Percentiles rank a stretch among this genome's conserved stretches.
These are phyloP conservation scores for Salticus scenicus DNA, from an alignment of 2,888 invertebrate species.

Conservation along the genomic window DNA sequence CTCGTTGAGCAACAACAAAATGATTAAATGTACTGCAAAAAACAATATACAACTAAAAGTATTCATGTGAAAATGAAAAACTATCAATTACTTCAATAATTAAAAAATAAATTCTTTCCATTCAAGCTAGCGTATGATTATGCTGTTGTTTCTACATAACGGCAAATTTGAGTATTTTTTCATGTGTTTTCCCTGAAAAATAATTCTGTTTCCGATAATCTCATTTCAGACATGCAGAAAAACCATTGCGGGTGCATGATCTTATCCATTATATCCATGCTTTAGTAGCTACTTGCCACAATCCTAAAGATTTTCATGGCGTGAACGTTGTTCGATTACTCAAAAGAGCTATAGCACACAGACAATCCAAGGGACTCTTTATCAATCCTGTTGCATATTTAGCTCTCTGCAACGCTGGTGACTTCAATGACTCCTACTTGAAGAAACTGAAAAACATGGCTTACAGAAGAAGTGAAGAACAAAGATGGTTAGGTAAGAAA, in stretches of 20 bases:
- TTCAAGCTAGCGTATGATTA: no score
- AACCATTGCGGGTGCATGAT: slow-evolving; percentile 34
- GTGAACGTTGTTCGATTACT: slow-evolving; percentile 41
- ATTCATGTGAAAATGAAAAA: no score
- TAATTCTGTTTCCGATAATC: background rate
- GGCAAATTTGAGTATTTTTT: no score
- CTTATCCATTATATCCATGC: slow-evolving; percentile 53
- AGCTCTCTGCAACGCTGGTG: slow-evolving; percentile 49
- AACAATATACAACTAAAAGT: no score
- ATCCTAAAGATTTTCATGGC: slow-evolving; percentile 51
- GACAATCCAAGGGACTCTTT: slow-evolving; percentile 24
- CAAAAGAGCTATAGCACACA: slow-evolving; percentile 15
- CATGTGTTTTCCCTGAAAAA: no score
- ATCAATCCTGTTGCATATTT: slow-evolving; percentile 48
- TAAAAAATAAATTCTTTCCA: no score
- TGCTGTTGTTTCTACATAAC: no score
- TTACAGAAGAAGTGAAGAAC: slow-evolving; percentile 48
- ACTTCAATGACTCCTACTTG: slow-evolving; percentile 13
- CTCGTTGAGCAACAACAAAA: no score
- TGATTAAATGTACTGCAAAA: no score
- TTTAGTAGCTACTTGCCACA: slow-evolving; percentile 27
- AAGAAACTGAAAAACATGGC: slow-evolving; percentile 55
- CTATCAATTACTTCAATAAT: no score
- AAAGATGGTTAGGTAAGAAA: slow-evolving; percentile 58
- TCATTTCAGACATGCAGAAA: slow-evolving; percentile 23